These are phyloP conservation scores for Grantiella picta DNA, from an alignment of 2,113 vertebrate species.

Conservation along the genomic window DNA sequence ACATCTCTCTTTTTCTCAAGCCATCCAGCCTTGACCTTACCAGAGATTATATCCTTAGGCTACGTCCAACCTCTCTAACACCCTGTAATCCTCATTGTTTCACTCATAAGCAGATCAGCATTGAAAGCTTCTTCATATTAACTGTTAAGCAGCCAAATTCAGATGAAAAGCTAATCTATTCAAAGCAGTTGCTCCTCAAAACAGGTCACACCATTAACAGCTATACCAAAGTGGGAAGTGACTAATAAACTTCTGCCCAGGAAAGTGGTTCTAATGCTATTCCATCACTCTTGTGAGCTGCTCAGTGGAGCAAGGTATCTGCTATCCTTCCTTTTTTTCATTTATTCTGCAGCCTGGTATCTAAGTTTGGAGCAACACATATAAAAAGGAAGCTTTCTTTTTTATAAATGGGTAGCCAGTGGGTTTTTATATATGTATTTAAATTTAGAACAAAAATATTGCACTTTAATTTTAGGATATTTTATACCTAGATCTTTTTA, in stretches of 20 bases:
- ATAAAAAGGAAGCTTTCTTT: background rate
- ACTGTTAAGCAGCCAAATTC: background rate
- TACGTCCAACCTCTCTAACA: background rate
- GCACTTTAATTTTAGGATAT: background rate
- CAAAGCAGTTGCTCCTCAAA: background rate
- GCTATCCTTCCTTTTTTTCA: background rate
- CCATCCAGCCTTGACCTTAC: constrained; percentile 39
- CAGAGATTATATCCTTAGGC: constrained; percentile 27
- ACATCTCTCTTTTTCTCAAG: background rate
- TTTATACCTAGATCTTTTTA: background rate
- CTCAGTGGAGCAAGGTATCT: background rate
- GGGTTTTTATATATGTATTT: background rate
- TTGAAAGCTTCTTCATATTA: constrained; percentile 5
- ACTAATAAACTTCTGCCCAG: background rate
- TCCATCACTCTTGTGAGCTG: background rate
- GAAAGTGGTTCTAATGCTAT: background rate
- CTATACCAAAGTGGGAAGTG: background rate
- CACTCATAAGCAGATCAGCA: background rate
- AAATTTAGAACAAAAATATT: background rate
- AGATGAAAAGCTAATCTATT: background rate
- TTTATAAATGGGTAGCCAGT: background rate
- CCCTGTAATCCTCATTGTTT: constrained; percentile 29
- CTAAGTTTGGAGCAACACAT: background rate
- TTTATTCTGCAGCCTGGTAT: background rate
- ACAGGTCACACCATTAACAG: background rate